Evolutionary conservation across 2,888 invertebrate genomes (phyloP).

Genomic region (Gasteruption jaculator): DNA sequence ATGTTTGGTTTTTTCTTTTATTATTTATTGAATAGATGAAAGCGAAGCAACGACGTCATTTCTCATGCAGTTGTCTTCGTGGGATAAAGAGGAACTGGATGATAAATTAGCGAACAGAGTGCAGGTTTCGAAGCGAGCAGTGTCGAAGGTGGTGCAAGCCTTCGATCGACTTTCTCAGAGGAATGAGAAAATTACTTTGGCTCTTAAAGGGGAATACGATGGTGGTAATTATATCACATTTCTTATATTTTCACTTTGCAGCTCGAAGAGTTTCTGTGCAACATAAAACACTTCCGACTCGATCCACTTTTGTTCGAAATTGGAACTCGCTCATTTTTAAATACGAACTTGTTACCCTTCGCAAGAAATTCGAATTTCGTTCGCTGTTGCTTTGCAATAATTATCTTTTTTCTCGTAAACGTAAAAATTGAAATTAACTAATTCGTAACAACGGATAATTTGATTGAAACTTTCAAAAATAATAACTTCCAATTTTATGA

Average conservation of each 20-base stretch:
- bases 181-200: slow-evolving; percentile 89
- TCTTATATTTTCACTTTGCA: no score
- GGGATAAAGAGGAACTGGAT: slow-evolving; percentile 97
- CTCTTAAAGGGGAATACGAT: slow-evolving; percentile 77
- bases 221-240: slow-evolving; percentile 58
- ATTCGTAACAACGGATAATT: no score
- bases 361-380: no score
- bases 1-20: not conserved
- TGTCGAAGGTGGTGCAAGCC: slow-evolving; percentile 93
- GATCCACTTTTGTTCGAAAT: not conserved
- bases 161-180: slow-evolving; percentile 94
- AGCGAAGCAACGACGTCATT: slow-evolving; percentile 96
- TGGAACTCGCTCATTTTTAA: no score
- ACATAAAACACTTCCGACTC: slow-evolving; percentile 10
- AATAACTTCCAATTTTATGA: not conserved
- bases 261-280: no score
- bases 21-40: slow-evolving; percentile 77
- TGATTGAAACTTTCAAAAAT: slow-evolving; percentile 22
- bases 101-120: slow-evolving; percentile 93
- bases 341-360: no score
- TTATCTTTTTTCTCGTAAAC: not conserved
- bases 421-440: no score
- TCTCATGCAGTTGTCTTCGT: slow-evolving; percentile 89
- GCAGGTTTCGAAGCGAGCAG: slow-evolving; percentile 93
- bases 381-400: no score